Evolutionary conservation across 2,113 vertebrate species (phyloP).

Genomic region (Tinamus guttatus): DNA sequence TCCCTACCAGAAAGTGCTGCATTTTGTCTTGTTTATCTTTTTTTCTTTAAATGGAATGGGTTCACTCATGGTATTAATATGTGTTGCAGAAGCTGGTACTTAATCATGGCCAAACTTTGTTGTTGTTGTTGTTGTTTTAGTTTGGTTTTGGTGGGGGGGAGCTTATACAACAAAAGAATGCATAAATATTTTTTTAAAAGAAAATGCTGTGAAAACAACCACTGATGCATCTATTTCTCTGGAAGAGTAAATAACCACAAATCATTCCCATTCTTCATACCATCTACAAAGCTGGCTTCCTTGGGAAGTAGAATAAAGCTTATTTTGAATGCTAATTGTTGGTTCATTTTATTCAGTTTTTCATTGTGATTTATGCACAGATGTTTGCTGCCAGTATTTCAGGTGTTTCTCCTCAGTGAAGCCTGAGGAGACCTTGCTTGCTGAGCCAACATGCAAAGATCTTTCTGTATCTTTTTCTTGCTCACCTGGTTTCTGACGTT

Average conservation of each 20-base stretch:
- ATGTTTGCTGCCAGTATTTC: neutral
- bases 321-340: neutral
- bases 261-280: neutral
- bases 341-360: neutral
- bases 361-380: neutral
- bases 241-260: neutral
- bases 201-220: neutral
- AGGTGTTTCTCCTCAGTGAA: neutral
- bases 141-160: neutral
- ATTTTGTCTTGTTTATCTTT: neutral
- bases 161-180: neutral
- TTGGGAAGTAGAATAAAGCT: slow-evolving; percentile 7
- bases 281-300: neutral
- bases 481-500: neutral
- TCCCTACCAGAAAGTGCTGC: neutral
- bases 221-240: neutral
- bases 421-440: neutral
- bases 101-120: neutral
- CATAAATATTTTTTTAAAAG: neutral
- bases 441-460: neutral
- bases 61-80: neutral
- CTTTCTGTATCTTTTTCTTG: neutral
- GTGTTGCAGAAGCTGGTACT: neutral
- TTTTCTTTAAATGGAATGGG: neutral
- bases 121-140: too few species aligned